phyloP scores from a whole-genome alignment of 2,113 vertebrate species.

The Corythornis madagascariensis region DNA sequence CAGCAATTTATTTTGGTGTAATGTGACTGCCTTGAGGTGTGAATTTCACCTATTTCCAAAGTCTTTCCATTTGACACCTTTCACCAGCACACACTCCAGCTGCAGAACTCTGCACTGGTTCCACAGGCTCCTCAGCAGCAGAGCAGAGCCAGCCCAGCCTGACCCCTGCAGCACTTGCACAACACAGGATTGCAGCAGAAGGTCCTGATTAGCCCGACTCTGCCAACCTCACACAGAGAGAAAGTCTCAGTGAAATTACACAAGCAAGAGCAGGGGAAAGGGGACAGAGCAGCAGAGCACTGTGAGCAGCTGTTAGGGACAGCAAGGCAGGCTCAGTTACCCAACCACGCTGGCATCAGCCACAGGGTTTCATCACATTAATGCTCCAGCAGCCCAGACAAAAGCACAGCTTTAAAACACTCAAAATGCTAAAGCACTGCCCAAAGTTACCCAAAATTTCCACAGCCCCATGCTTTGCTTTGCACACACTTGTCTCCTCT shows the following conservation, averaged over 20 bases:
- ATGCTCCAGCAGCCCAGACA: not conserved
- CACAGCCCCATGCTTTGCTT: not conserved
- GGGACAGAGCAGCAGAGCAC: not conserved
- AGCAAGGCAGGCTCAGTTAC: not conserved
- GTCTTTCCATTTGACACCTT: not conserved
- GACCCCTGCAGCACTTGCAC: not conserved
- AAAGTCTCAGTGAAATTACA: not conserved
- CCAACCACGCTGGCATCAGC: not conserved
- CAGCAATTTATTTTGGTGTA: not conserved
- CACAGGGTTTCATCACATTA: not conserved
- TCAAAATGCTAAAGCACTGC: not conserved
- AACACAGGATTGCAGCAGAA: conserved; percentile 4
- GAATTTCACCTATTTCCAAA: not conserved
- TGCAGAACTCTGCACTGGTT: not conserved
- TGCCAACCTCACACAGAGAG: not conserved
- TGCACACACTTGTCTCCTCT: not conserved
- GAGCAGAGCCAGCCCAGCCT: not conserved
- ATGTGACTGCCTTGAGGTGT: not conserved
- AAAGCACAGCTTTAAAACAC: not conserved
- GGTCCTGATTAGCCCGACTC: not conserved
- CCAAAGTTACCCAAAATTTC: not conserved
- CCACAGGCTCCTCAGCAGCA: rapidly evolving
- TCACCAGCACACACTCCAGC: not conserved
- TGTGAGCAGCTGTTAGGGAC: not conserved
- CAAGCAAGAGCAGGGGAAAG: not conserved